A percentile compares a stretch with the other conserved stretches of the same genome.
Evolutionary conservation across 2,113 vertebrate genomes (phyloP).

Genomic region (Chaenogobius annularis): DNA sequence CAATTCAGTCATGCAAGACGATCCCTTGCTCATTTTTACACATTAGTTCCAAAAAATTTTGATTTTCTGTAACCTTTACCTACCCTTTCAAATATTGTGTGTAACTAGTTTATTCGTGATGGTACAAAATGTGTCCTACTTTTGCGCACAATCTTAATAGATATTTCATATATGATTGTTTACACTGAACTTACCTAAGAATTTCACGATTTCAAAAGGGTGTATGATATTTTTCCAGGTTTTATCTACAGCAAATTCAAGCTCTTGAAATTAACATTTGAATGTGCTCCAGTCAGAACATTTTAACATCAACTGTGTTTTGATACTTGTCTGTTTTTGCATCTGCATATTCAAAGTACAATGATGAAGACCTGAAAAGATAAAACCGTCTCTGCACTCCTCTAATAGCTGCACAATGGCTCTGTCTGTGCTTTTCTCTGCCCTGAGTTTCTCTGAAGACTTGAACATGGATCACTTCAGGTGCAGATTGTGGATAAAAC

Average conservation of each 20-base stretch:
- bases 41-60: not conserved
- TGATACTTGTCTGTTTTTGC: too few relatives aligned
- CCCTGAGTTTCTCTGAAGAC: constrained; percentile 20
- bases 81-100: not conserved
- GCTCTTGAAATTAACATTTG: not conserved
- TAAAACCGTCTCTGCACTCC: constrained; percentile 15
- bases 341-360: constrained; percentile 58
- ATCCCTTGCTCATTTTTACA: not conserved
- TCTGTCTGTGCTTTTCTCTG: constrained; percentile 40
- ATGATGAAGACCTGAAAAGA: constrained; percentile 30
- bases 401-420: constrained; percentile 39
- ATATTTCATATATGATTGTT: too few relatives aligned
- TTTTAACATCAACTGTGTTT: not conserved
- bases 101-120: not conserved
- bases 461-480: constrained; percentile 18
- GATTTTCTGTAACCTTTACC: not conserved
- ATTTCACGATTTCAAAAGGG: too few relatives aligned
- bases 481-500: constrained; percentile 22
- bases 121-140: too few relatives aligned
- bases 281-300: not conserved
- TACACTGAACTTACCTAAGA: too few relatives aligned
- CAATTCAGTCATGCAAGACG: not conserved
- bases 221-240: too few relatives aligned
- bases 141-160: too few relatives aligned
- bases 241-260: not conserved